phyloP scores from a whole-genome alignment of 2,888 invertebrate genomes.

The Nudaria mundana region DNA sequence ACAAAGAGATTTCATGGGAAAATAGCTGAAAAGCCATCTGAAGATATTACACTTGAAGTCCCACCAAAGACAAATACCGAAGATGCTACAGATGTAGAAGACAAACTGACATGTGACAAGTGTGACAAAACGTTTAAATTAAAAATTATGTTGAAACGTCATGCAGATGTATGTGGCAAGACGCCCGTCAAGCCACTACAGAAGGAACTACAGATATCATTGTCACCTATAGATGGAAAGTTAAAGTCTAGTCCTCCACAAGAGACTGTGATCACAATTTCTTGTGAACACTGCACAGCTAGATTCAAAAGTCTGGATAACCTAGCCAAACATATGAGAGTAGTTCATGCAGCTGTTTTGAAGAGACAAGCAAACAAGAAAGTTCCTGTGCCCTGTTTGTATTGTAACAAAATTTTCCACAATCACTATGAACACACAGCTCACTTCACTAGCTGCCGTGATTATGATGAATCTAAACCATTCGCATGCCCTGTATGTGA shows the following conservation, averaged over 20 bases:
- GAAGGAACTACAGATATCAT: slow-evolving; percentile 58
- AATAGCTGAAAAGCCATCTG: slow-evolving; percentile 12
- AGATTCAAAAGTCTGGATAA: slow-evolving; percentile 63
- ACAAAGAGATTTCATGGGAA: slow-evolving; percentile 43
- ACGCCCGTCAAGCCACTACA: slow-evolving; percentile 39
- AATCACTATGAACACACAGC: slow-evolving; percentile 56
- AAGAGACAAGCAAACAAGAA: slow-evolving; percentile 33
- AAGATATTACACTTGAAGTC: slow-evolving; percentile 24
- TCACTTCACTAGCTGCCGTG: slow-evolving; percentile 54
- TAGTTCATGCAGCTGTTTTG: slow-evolving; percentile 61
- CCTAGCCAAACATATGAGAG: slow-evolving; percentile 63
- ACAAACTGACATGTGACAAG: slow-evolving; percentile 57
- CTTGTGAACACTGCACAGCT: slow-evolving; percentile 59
- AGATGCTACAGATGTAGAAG: slow-evolving; percentile 50
- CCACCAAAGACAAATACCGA: slow-evolving; percentile 36
- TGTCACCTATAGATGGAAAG: slow-evolving; percentile 59
- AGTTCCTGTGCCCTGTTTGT: slow-evolving; percentile 58
- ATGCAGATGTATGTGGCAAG: slow-evolving; percentile 52
- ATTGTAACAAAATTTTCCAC: slow-evolving; percentile 50
- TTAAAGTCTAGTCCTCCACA: neutral
- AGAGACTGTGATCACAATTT: slow-evolving; percentile 12
- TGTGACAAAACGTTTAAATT: slow-evolving; percentile 70
- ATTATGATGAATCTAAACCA: slow-evolving; percentile 38
- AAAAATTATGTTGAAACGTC: slow-evolving; percentile 74
- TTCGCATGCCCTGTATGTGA: slow-evolving; percentile 60